Base-by-base conservation (phyloP, 1,140 invertebrate species). In the Drosophila pseudoananassae region DNA sequence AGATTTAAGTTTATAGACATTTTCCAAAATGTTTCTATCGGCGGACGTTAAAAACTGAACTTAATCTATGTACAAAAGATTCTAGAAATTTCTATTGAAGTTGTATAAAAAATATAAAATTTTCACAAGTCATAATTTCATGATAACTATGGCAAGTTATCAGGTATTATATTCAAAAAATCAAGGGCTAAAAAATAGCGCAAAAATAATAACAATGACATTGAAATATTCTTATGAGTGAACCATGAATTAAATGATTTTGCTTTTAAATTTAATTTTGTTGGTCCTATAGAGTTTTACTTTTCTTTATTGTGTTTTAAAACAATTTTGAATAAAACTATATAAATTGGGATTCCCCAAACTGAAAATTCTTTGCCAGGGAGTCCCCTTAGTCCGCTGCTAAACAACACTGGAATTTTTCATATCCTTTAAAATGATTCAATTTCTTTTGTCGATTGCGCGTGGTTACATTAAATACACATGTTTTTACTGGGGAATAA, bases 21-120 rank as follows among this genome's bases (percentile, higher is more conserved):
- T 56, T 57, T 15, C 43, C 60, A 76, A 79, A 83, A 79, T 64
- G 45, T 57, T 61, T 46, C 45, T 8, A 63, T 78, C 72, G 77
- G 76, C 77, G 77, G 63, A 47, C 53, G 52, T 54, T 52, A 57
- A 59, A 78, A 79, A 69, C 38, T n/a, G 27, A 78, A 71, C 70
- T 81, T 85, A 85, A 57, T 51, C 74, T 87, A 85, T 85, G 45
- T 85, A 85, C 82, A 85, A 81, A 71, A 66, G 64, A 76, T 66
- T 46, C 51, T 61, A 64, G 49, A 82, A 69, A 74, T 51, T 20
- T 64, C 47, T 29, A 25, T 47, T 60, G 36, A 71, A 38, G 31
- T 38, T 31, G 55, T 45, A 78, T 55, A 83, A 82, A 74, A 65
- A 31, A 38, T 70, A 60, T 15, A 20, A 53, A 33, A 55, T 49